These are phyloP conservation scores for Ectobius pallidus DNA, from an alignment of 2,888 invertebrate species.

Conservation along the genomic window DNA sequence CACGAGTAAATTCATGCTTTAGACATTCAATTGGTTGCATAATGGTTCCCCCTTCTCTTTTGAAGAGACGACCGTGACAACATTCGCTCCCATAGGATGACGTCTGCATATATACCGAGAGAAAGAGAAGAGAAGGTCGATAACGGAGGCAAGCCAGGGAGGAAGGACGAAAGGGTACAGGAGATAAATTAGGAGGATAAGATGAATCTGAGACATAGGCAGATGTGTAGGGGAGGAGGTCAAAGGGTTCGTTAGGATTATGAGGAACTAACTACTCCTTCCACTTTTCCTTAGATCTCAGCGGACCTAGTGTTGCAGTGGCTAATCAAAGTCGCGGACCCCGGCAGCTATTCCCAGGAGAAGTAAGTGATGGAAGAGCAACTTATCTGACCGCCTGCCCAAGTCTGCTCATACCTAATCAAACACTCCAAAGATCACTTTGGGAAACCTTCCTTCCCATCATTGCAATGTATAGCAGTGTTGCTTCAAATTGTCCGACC, in stretches of 20 bases:
- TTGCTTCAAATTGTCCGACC: slow-evolving; percentile 18
- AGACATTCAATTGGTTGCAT: too few species aligned
- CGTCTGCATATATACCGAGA: neutral
- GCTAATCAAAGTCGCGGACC: slow-evolving; percentile 20
- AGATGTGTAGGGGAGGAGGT: slow-evolving; percentile 20
- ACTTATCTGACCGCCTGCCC: neutral
- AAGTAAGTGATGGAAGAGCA: neutral
- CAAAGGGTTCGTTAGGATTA: slow-evolving; percentile 23
- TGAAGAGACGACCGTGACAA: too few species aligned
- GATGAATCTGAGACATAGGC: slow-evolving; percentile 23
- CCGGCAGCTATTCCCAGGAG: neutral
- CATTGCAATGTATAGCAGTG: neutral
- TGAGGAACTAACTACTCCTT: too few species aligned
- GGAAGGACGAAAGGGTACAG: slow-evolving; percentile 4
- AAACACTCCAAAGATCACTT: slow-evolving; percentile 20
- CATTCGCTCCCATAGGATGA: neutral
- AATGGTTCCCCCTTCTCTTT: too few species aligned
- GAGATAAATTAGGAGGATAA: slow-evolving; percentile 18
- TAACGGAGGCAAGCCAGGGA: neutral
- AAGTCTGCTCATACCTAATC: slow-evolving; percentile 10
- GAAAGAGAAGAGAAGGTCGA: neutral
- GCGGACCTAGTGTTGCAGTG: neutral
- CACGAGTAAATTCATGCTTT: too few species aligned
- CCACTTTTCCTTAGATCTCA: neutral
- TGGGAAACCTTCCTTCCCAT: too few species aligned